Percentiles rank a stretch among this genome's conserved stretches.
These are phyloP conservation scores for Chaetophractus vellerosus DNA, from an alignment of 2,797 vertebrate genomes.

Conservation along the genomic window DNA sequence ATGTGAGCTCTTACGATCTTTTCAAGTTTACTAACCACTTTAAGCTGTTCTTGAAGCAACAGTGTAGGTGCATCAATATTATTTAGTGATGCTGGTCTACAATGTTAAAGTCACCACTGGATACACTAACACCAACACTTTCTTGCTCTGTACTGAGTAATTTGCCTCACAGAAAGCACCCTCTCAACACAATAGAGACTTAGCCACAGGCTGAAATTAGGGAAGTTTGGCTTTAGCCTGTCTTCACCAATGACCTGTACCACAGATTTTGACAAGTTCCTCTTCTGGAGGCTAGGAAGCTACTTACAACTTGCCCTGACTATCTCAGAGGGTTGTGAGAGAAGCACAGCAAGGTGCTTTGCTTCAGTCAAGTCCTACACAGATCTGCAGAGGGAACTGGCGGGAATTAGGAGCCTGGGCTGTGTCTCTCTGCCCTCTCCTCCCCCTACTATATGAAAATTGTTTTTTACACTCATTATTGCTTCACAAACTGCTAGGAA, in stretches of 20 bases:
- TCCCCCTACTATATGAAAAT: slow-evolving; percentile 74
- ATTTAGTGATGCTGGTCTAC: background rate
- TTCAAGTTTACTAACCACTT: background rate
- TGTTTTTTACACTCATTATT: slow-evolving; percentile 86
- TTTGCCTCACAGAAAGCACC: slow-evolving; percentile 23
- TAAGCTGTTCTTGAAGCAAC: background rate
- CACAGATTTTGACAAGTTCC: background rate
- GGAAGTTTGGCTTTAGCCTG: background rate
- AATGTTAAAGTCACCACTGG: background rate
- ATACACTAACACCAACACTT: background rate
- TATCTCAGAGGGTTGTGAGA: background rate
- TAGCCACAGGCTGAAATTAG: background rate
- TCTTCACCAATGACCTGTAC: background rate
- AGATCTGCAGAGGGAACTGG: background rate
- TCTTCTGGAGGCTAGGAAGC: slow-evolving; percentile 14
- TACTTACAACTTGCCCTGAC: too few species aligned
- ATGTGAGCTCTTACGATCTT: background rate
- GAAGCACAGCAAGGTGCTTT: too few species aligned
- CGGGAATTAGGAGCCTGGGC: background rate
- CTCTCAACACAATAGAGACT: slow-evolving; percentile 4
- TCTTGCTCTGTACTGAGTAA: background rate
- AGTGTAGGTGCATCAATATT: background rate
- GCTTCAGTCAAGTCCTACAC: too few species aligned
- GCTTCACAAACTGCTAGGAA: slow-evolving; percentile 87
- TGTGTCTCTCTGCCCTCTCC: background rate